These are phyloP conservation scores for Nipponia nippon DNA, from an alignment of 2,113 vertebrate species.

Conservation along the genomic window DNA sequence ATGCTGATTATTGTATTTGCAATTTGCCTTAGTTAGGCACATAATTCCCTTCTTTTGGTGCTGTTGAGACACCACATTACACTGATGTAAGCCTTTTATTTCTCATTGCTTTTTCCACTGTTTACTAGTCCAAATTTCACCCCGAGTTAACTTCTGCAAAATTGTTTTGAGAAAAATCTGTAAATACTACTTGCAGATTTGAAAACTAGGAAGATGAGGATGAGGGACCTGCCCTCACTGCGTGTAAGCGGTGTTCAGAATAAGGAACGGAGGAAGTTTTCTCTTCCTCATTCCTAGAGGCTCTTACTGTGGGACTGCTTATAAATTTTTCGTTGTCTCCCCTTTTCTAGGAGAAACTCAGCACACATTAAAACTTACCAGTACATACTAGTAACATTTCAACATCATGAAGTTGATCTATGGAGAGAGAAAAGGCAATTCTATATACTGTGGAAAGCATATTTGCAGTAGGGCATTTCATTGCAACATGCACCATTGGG, in stretches of 20 bases:
- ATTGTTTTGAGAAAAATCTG: not conserved
- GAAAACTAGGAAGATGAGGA: not conserved
- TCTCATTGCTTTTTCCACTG: not conserved
- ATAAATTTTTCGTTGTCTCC: not conserved
- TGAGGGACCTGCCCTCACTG: not conserved
- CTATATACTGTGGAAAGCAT: not conserved
- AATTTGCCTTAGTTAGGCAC: not conserved
- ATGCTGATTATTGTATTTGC: not conserved
- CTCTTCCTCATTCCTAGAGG: not conserved
- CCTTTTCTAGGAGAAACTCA: not conserved
- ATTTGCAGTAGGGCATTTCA: not conserved
- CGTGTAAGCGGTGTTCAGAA: not conserved
- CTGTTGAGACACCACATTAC: not conserved
- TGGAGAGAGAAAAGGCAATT: not conserved
- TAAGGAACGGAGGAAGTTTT: not conserved
- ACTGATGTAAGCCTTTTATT: not conserved
- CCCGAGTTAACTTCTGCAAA: not conserved
- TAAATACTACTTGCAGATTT: not conserved
- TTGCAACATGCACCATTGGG: not conserved
- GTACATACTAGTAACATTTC: not conserved
- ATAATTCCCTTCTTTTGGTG: not conserved
- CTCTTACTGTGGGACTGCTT: not conserved
- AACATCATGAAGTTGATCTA: rapidly evolving
- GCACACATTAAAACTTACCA: not conserved
- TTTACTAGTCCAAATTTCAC: not conserved